A percentile compares a stretch with the other conserved stretches of the same genome.
Evolutionary conservation across 2,113 vertebrate genomes (phyloP).

Genomic region (Plotosus lineatus): DNA sequence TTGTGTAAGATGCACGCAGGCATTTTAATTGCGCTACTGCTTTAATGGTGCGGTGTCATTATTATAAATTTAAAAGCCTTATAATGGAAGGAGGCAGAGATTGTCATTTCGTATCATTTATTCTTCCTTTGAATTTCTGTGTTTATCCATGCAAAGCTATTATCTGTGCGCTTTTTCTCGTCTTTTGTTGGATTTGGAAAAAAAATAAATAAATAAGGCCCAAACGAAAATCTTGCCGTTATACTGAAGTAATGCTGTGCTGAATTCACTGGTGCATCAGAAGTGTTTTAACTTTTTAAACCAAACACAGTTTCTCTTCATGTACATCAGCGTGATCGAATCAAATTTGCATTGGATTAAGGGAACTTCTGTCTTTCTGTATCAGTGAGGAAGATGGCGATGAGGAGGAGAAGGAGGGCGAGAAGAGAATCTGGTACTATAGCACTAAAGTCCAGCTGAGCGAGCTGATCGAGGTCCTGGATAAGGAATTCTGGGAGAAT

Average conservation of each 20-base stretch:
- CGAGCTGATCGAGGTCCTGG: slow-evolving; percentile 84
- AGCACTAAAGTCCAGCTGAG: slow-evolving; percentile 90
- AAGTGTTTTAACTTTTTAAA: neutral
- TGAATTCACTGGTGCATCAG: neutral
- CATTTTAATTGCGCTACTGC: neutral
- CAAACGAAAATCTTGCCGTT: no score
- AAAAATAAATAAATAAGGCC: neutral
- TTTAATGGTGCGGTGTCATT: neutral
- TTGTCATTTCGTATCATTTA: neutral
- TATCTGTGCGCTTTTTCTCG: neutral
- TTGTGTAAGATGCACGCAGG: neutral
- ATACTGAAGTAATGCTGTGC: neutral
- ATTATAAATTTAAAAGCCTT: neutral
- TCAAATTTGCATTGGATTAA: neutral
- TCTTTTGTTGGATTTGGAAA: neutral
- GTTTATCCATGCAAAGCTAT: no score
- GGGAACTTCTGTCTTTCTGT: neutral
- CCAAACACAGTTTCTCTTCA: neutral
- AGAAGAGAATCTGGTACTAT: slow-evolving; percentile 96
- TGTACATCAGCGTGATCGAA: no score
- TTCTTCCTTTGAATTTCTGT: neutral
- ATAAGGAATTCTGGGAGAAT: slow-evolving; percentile 92
- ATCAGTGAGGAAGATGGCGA: slow-evolving; percentile 90
- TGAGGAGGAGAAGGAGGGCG: slow-evolving; percentile 84
- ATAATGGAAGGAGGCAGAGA: neutral